Evolutionary conservation across 2,888 invertebrate genomes (phyloP), one percentile per base, ranked within the genome.

Genomic region (Emesis furor): DNA sequence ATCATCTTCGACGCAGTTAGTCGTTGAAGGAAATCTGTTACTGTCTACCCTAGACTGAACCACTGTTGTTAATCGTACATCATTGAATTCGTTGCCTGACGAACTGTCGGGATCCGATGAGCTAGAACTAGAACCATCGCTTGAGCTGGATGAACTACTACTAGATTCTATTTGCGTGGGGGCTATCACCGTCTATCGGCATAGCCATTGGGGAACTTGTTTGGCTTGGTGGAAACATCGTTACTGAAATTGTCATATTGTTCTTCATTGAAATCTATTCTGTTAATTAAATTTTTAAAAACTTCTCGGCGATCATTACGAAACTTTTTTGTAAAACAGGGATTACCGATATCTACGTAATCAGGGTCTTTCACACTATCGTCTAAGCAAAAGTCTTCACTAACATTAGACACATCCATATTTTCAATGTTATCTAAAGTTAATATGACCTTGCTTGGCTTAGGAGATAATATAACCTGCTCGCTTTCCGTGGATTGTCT

Each of bases 31-130:
- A 55, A 55, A 55, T 55, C 4, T 7, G 55, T 55, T 55, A 7
- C n/a, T 55, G n/a, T 55, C 55, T 55, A 55, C n/a, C 55, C 55
- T 55, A 55, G 55, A n/a, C 10, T 55, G 55, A 55, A 55, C 55
- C 55, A 55, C 55, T 55, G 55, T n/a, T 55, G 55, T 55, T n/a
- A 10, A 55, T n/a, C 55, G 7, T n/a, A n/a, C 55, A 55, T 55
- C n/a, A n/a, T 55, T 10, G 1, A n/a, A 55, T 55, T 55, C 10
- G n/a, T 55, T n/a, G 7, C n/a, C 55, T 55, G 55, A 55, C n/a
- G 55, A 55, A 55, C 55, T 55, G n/a, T 55, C 55, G 55, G 55
- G n/a, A 55, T 55, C 55, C n/a, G 55, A 55, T n/a, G n/a, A n/a
- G n/a, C n/a, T n/a, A 2, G 55, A 55, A 55, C 55, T 55, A 55